Evolutionary conservation across 2,113 vertebrate genomes (phyloP).

Genomic region (Nestor notabilis): DNA sequence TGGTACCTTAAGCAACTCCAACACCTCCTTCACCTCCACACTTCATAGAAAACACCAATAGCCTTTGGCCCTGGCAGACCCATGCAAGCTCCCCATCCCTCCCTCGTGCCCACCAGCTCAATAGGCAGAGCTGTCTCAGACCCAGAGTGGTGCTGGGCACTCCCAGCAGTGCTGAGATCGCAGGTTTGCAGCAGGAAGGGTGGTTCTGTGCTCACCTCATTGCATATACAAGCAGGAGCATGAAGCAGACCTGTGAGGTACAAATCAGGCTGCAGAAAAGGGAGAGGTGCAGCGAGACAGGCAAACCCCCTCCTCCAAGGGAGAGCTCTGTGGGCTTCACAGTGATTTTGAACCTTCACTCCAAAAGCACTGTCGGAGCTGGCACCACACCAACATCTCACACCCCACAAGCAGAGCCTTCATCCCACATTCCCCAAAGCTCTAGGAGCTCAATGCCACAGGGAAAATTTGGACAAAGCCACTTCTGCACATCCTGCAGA

Average conservation of each 20-base stretch:
- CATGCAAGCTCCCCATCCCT: not conserved
- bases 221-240: not conserved
- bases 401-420: not conserved
- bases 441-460: accelerated
- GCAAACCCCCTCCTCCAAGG: not conserved
- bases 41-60: not conserved
- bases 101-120: not conserved
- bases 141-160: not conserved
- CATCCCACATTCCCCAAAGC: not conserved
- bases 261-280: not conserved
- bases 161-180: accelerated
- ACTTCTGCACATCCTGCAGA: not conserved
- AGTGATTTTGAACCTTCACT: not conserved
- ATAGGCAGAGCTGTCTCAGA: not conserved
- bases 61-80: not conserved
- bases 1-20: accelerated
- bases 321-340: not conserved
- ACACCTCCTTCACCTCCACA: not conserved
- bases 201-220: not conserved
- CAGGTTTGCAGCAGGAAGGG: too few species aligned
- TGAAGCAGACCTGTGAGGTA: not conserved
- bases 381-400: not conserved
- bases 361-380: not conserved
- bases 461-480: not conserved
- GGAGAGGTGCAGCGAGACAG: not conserved